Conservation (phyloP, 53 echinoderm and acorn worm genomes). For the Holothuria scabra region DNA sequence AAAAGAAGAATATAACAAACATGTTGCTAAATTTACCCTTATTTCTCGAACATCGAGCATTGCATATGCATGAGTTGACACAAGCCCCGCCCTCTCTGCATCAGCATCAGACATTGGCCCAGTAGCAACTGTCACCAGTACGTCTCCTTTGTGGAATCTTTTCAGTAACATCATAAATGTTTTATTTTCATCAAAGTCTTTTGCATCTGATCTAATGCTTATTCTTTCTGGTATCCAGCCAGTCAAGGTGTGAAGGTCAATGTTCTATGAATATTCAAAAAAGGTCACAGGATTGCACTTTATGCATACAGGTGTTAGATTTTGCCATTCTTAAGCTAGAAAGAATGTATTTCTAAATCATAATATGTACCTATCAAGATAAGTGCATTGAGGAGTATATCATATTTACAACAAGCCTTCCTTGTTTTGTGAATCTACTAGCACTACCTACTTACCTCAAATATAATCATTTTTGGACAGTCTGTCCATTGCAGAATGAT, state of each 20-base stretch:
- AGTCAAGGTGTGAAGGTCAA: conserved; percentile 90
- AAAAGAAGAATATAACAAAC: too few species aligned
- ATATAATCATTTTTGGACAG: too few species aligned
- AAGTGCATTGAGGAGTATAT: too few species aligned
- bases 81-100: conserved; percentile 90
- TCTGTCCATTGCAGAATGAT: too few species aligned
- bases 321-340: too few species aligned
- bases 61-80: conserved; percentile 97
- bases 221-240: conserved; percentile 97
- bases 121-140: conserved; percentile 80
- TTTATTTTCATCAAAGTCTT: conserved; percentile 85
- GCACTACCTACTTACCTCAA: too few species aligned
- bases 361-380: too few species aligned
- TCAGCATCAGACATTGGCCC: conserved; percentile 80
- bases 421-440: too few species aligned
- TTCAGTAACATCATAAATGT: conserved; percentile 75
- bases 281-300: background rate
- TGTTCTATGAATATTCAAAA: conserved; percentile 68
- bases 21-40: conserved; percentile 41
- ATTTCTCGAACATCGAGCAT: conserved; percentile 88
- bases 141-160: conserved; percentile 82
- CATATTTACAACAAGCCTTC: too few species aligned
- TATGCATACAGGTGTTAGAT: too few species aligned
- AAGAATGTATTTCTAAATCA: too few species aligned
- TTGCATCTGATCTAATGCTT: conserved; percentile 63